Evolutionary conservation across 2,113 vertebrate species (phyloP).

Genomic region (Morone saxatilis): DNA sequence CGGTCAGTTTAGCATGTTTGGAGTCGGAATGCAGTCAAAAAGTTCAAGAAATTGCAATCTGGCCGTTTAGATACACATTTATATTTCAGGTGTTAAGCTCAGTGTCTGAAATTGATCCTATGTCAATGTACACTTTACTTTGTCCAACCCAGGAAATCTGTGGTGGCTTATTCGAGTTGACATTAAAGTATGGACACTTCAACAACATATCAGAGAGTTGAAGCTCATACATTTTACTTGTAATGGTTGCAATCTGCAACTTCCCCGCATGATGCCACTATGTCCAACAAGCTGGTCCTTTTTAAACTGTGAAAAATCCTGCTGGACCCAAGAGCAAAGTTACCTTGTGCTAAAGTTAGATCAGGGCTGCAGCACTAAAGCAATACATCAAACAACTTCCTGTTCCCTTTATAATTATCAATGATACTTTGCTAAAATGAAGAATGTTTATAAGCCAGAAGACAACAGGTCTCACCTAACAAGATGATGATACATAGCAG

Average conservation of each 20-base stretch:
- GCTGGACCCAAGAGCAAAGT: no score
- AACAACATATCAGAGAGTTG: background rate
- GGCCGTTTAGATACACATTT: background rate
- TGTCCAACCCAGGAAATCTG: no score
- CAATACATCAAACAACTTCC: background rate
- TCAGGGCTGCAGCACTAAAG: background rate
- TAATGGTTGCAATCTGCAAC: no score
- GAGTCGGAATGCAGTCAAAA: background rate
- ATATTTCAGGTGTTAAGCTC: rapidly evolving
- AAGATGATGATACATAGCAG: constrained; percentile 95
- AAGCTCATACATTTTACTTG: background rate
- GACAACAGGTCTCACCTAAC: constrained; percentile 87
- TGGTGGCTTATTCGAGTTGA: background rate
- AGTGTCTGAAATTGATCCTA: background rate
- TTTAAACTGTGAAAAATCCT: background rate
- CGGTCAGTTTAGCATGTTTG: constrained; percentile 16
- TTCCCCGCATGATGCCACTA: no score
- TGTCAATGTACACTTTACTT: no score
- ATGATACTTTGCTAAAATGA: background rate
- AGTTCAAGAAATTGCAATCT: background rate
- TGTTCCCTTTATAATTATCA: background rate
- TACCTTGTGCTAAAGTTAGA: background rate
- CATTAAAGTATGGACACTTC: background rate
- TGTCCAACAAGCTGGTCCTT: no score
- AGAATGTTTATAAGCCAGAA: background rate